Conservation (phyloP, 2,797 vertebrate genomes). For the Momotus momota region DNA sequence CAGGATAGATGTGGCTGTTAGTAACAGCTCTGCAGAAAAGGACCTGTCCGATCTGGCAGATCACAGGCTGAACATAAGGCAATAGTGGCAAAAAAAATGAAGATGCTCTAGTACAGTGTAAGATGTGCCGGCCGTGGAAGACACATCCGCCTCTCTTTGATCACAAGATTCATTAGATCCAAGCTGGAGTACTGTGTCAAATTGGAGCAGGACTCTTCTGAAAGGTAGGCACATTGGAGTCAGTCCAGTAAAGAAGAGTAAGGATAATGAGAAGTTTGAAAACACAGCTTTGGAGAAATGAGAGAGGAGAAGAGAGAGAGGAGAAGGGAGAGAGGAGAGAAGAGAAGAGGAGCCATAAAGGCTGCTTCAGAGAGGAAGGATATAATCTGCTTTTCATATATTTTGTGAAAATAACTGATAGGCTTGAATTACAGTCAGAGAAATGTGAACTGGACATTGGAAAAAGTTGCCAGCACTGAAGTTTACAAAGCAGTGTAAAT, state of each 20-base stretch:
- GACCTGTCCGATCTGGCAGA: neutral
- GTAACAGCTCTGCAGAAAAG: neutral
- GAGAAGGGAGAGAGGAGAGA: too few relatives aligned
- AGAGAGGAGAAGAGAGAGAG: neutral
- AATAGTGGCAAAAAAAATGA: neutral
- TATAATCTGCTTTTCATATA: neutral
- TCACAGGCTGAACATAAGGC: neutral
- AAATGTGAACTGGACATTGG: neutral
- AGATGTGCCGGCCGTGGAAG: neutral
- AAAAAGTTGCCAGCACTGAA: neutral
- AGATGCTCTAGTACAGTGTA: neutral
- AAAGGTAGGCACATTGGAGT: neutral
- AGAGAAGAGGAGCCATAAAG: neutral
- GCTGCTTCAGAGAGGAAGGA: neutral
- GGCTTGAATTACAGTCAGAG: neutral
- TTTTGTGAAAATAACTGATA: neutral
- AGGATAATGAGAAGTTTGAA: neutral
- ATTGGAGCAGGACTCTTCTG: neutral
- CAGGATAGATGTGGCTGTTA: neutral
- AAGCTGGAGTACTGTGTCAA: neutral
- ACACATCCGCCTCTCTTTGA: neutral
- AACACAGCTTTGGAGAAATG: neutral
- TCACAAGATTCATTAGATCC: neutral
- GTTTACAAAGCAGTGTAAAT: neutral
- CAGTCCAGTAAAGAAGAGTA: neutral